Conservation (phyloP, 2,113 vertebrate species). For the Nothobranchius kuhntae region DNA sequence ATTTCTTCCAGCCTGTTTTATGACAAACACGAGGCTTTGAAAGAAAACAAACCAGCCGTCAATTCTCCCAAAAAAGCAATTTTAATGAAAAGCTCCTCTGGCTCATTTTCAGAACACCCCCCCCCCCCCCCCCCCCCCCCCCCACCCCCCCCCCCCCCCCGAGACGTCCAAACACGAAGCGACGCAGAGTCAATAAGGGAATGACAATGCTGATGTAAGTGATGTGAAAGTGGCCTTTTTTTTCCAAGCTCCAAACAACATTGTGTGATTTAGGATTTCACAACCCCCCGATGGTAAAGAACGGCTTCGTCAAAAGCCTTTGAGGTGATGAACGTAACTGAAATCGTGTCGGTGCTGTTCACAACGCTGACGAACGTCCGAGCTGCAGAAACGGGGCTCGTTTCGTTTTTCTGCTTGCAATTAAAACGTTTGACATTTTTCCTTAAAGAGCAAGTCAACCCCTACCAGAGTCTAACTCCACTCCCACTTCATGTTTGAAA, state of each 20-base stretch:
- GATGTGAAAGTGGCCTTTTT: conserved; percentile 8
- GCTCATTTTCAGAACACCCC: conserved; percentile 24
- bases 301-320: conserved; percentile 1
- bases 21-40: conserved; percentile 37
- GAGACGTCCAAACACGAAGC: conserved; percentile 23
- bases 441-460: too few species aligned
- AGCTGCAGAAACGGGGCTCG: conserved; percentile 37
- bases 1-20: conserved; percentile 59
- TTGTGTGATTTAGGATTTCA: conserved; percentile 8
- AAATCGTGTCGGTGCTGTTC: conserved; percentile 25
- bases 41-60: conserved; percentile 42
- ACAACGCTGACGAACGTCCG: conserved; percentile 36
- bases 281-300: neutral
- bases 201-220: conserved; percentile 2
- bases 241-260: conserved; percentile 14
- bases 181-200: conserved; percentile 28
- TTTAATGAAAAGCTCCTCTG: conserved; percentile 32
- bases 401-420: conserved; percentile 60
- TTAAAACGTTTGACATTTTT: conserved; percentile 16
- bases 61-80: conserved; percentile 24
- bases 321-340: conserved; percentile 18
- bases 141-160: conserved; percentile 4
- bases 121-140: conserved; percentile 11
- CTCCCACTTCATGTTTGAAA: too few species aligned
- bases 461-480: too few species aligned